Base-by-base conservation (phyloP, 2,797 vertebrate species). In the Cheirogaleus major region DNA sequence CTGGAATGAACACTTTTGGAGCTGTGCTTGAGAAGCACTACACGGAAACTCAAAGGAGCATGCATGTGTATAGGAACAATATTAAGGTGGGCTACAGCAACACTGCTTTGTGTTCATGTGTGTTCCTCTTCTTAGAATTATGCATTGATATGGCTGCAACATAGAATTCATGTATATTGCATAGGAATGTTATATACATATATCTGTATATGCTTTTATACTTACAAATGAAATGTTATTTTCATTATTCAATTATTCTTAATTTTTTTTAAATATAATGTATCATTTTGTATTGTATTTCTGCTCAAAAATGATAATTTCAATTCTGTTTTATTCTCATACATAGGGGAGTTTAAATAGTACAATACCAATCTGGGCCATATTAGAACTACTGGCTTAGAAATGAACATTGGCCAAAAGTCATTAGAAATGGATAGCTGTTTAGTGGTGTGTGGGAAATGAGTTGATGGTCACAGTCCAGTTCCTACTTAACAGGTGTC, bases 401-500 rank as follows among this genome's bases (percentile, higher is more conserved):
- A 94, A 73, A 93, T 57, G 73, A 88, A 41, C 81, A 92, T 15
- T 92, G 83, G 84, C 63, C 78, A 52, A 65, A 96, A 89, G 10
- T 79, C 73, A 38, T 88, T 95, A 55, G 82, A 75, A 85, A 82
- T 2, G 32, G 0, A 93, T 61, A 30, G 32, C 43, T 95, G 93
- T 70, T 91, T 89, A 97, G 75, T 93, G 27, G 79, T 86, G 87
- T 89, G 75, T 96, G 80, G 32, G 85, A 78, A 94, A 55, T 84
- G 73, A 81, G 76, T 55, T 76, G 38, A 69, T 79, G 73, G 45
- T 96, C 92, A 95, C 96, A 79, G 85, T 94, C 85, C 91, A 80
- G 9, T 67, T 94, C 52, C 43, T 80, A 65, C 59, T 45, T 94
- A 91, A 97, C 97, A 97, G 95, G 70, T 97, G 7, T 84, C 63